Evolutionary conservation across 2,888 invertebrate species (phyloP), one percentile per base, ranked within the genome.

Genomic region (Volucella bombylans): DNA sequence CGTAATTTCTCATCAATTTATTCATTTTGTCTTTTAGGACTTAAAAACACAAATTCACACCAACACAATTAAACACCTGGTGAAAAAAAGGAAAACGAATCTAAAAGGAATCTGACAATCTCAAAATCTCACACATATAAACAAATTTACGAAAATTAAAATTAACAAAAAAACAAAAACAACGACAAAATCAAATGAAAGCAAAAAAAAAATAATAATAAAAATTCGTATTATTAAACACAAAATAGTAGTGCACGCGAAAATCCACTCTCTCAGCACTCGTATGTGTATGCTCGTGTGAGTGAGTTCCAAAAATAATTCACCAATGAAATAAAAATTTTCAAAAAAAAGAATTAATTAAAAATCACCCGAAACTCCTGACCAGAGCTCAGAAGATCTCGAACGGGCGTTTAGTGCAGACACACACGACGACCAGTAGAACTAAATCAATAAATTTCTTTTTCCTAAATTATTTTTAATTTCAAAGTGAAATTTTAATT

Each of bases 401-500:
- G 90, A 91, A 89, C 91, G 90, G 91, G 91, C 91, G 89, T 89
- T 89, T 88, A 91, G 91, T 91, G 89, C 89, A 91, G 89, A 90
- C 88, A 88, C 87, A 87, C 86, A 86, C 87, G 85, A 88, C 90
- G 87, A 90, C 87, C 87, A 88, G 83, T 80, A 82, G 87, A 81
- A 87, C 87, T 83, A 89, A 88, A 79, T 87, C 86, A 87, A 81
- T 49, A 43, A 61, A 76, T 55, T 59, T 45, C 77, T 69, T 76
- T 86, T 39, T 68, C 11, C 64, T 54, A 18, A 47, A 43, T n/a
- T 59, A 72, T 77, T 82, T 78, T 78, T 31, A 31, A 31, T 31
- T 61, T 65, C 52, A 72, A 83, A 86, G 73, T 82, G 62, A 86
- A 82, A 57, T 73, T 78, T 76, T 81, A 61, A 78, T 64, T 83